phyloP scores from a whole-genome alignment of 2,113 vertebrate species.

The Rhodinocichla rosea region DNA sequence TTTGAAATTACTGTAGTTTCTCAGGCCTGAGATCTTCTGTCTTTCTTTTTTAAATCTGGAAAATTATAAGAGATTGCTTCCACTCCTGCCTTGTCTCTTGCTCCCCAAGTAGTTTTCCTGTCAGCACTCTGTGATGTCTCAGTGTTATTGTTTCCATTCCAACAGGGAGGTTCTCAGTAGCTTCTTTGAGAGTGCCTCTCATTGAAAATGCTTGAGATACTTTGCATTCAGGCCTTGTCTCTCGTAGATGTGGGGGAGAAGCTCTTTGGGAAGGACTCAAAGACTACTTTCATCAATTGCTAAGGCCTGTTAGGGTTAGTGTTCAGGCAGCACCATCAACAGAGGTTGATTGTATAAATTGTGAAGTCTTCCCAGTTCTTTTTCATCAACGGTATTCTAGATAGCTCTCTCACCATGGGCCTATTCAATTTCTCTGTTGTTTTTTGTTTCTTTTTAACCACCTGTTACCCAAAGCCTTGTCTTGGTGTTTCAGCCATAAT shows the following conservation, averaged over 20 bases:
- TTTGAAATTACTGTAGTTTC: neutral
- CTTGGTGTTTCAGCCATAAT: neutral
- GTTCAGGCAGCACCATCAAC: neutral
- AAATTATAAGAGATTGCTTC: neutral
- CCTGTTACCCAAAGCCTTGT: neutral
- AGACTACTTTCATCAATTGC: neutral
- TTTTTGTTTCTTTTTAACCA: neutral
- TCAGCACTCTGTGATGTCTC: neutral
- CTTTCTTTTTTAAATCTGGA: neutral
- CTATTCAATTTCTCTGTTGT: neutral
- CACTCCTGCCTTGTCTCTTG: neutral
- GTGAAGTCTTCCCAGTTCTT: neutral
- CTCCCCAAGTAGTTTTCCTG: neutral
- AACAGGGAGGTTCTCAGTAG: neutral
- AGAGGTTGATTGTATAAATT: neutral
- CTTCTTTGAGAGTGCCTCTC: neutral
- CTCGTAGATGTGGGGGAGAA: neutral
- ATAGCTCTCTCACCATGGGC: rapidly evolving
- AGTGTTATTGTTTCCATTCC: neutral
- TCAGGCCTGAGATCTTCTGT: neutral
- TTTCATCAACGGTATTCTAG: neutral
- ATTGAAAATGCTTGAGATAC: neutral
- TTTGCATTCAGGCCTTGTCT: neutral
- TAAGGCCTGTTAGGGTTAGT: neutral
- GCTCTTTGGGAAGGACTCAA: neutral